These are phyloP conservation scores for Muntiacus reevesi DNA, from an alignment of 2,113 vertebrate species.

Conservation along the genomic window DNA sequence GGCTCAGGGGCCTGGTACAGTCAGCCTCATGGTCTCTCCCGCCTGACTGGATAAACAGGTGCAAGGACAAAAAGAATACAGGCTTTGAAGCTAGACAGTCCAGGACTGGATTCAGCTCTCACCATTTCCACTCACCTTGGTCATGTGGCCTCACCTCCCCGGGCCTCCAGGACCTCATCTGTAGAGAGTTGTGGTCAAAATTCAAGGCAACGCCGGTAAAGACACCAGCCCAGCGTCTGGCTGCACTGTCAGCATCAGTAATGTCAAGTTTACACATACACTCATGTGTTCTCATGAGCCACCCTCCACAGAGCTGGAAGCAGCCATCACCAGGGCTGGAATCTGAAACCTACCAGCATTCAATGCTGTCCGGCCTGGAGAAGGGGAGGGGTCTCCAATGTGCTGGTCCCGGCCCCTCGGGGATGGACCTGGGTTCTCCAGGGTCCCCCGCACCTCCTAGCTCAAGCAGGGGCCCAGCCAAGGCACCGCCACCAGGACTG, in stretches of 20 bases:
- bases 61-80: background rate
- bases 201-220: background rate
- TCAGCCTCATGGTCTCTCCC: background rate
- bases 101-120: background rate
- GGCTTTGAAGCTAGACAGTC: background rate
- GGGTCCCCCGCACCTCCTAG: background rate
- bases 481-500: background rate
- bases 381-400: background rate
- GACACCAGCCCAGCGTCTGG: background rate
- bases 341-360: background rate
- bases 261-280: rapidly evolving
- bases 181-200: background rate
- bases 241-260: background rate
- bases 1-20: background rate
- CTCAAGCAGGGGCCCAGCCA: background rate
- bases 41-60: background rate
- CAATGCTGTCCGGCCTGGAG: background rate
- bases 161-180: background rate
- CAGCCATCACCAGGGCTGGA: background rate
- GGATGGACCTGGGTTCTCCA: background rate
- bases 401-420: background rate
- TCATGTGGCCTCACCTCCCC: background rate
- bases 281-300: background rate
- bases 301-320: background rate
- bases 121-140: background rate